phyloP scores from a whole-genome alignment of 23 tunicate genomes.

The Pegea sp. region DNA sequence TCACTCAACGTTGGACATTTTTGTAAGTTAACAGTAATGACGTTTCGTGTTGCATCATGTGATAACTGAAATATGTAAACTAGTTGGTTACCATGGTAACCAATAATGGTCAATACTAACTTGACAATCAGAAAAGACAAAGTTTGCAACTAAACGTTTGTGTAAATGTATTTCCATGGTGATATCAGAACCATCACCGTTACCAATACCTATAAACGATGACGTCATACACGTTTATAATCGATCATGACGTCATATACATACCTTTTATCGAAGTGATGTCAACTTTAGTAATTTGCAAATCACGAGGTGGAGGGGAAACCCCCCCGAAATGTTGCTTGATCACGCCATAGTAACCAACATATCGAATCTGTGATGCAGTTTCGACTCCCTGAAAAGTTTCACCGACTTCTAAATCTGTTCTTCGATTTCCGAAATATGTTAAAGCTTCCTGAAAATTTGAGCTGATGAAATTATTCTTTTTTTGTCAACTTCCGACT shows the following conservation, averaged over 20 bases:
- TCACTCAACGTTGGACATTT: slow-evolving; percentile 33
- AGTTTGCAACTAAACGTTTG: slow-evolving; percentile 61
- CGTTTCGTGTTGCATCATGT: slow-evolving; percentile 17
- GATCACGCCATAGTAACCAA: slow-evolving; percentile 72
- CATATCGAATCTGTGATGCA: slow-evolving; percentile 89
- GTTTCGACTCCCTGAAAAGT: slow-evolving; percentile 98
- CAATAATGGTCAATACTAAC: not conserved
- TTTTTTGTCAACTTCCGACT: slow-evolving; percentile 5
- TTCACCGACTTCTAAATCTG: slow-evolving; percentile 59
- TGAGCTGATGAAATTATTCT: not conserved
- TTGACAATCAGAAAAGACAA: not conserved
- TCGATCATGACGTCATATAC: not conserved
- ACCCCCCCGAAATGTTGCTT: slow-evolving; percentile 24
- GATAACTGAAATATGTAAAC: slow-evolving; percentile 7
- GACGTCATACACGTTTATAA: not conserved
- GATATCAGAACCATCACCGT: slow-evolving; percentile 73
- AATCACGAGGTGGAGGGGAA: slow-evolving; percentile 13
- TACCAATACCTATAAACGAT: slow-evolving; percentile 45
- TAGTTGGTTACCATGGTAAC: not conserved
- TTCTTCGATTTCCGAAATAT: slow-evolving; percentile 76
- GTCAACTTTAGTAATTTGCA: slow-evolving; percentile 16
- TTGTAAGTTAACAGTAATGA: slow-evolving; percentile 23
- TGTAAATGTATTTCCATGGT: slow-evolving; percentile 45
- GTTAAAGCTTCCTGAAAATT: slow-evolving; percentile 34
- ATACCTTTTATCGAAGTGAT: slow-evolving; percentile 51